phyloP scores from a whole-genome alignment of 1,140 invertebrate genomes.

The Acromyrmex heyeri region DNA sequence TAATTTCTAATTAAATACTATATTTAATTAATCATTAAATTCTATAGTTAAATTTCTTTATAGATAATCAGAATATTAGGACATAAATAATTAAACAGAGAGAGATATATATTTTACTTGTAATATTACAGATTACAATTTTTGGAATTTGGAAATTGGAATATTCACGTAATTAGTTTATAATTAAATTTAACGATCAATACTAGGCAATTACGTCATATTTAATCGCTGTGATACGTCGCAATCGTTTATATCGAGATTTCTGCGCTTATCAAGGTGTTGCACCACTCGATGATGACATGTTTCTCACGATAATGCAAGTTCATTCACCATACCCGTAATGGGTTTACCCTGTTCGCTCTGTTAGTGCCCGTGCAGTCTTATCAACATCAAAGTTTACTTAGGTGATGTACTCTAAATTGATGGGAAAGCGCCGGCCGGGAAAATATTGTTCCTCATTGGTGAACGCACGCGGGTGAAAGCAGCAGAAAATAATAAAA shows the following conservation, averaged over 20 bases:
- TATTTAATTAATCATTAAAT: not conserved
- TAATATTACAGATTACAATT: not conserved
- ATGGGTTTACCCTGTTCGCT: conserved; percentile 65
- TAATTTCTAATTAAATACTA: not conserved
- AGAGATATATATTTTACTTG: not conserved
- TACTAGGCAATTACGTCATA: not conserved
- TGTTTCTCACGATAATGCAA: conserved; percentile 42
- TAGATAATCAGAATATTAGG: not conserved
- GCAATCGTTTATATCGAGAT: conserved; percentile 49
- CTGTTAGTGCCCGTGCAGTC: conserved; percentile 23
- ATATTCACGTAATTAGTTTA: not conserved
- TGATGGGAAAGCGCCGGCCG: conserved; percentile 49
- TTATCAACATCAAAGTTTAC: conserved; percentile 67
- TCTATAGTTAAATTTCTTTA: not conserved
- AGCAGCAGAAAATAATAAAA: conserved; percentile 51
- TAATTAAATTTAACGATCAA: conserved; percentile 19
- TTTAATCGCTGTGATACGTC: not conserved
- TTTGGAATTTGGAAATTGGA: not conserved
- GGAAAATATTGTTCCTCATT: conserved; percentile 61
- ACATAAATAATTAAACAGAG: not conserved
- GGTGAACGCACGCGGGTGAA: not conserved
- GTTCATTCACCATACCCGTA: conserved; percentile 52
- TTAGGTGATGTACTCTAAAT: conserved; percentile 64
- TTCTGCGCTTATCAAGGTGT: not conserved
- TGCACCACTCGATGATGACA: conserved; percentile 19